Evolutionary conservation across 1,140 invertebrate species (phyloP), one percentile per base, ranked within the genome.

Genomic region (Zaprionus africanus): DNA sequence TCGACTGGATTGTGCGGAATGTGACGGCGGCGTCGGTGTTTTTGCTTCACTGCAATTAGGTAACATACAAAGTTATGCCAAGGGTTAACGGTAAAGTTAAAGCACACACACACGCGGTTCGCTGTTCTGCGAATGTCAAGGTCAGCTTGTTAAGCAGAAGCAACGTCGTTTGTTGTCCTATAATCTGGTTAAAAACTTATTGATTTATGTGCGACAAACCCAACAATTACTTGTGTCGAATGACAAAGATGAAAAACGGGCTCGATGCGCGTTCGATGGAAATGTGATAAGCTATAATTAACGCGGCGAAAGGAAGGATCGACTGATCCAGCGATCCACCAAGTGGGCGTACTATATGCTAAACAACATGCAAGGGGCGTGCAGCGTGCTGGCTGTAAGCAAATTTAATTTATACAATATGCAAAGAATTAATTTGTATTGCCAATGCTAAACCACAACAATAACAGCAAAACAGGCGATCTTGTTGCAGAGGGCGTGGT

Each of bases 361-460:
- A 91, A 91, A 91, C 88, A 91, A 91, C 88, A 91, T 78, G 88
- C 84, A 91, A 91, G 88, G 83, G 88, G 88, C 88, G 88, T 91
- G 76, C 57, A 91, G 22, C 87, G 88, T 87, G 70, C 51, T 74
- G 59, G 59, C 68, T 75, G 81, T 91, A 91, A 91, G 71, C 88
- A 91, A 91, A 91, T 91, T 91, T 91, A 91, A 91, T 91, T 91
- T 91, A 91, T 91, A 91, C 88, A 91, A 91, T 91, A 91, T 91
- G 88, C 88, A 91, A 91, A 91, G 83, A 91, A 91, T 91, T 91
- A 91, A 91, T 91, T 91, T 88, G 70, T 78, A 80, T 66, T 59
- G 64, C 41, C 41, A 58, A 71, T 54, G 59, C 26, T 26, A 53
- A 51, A 62, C 22, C 22, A 22, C 22, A 22, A 22, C 22, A 22